These are phyloP conservation scores for Chromis chromis DNA, from an alignment of 2,797 vertebrate genomes.

Conservation along the genomic window DNA sequence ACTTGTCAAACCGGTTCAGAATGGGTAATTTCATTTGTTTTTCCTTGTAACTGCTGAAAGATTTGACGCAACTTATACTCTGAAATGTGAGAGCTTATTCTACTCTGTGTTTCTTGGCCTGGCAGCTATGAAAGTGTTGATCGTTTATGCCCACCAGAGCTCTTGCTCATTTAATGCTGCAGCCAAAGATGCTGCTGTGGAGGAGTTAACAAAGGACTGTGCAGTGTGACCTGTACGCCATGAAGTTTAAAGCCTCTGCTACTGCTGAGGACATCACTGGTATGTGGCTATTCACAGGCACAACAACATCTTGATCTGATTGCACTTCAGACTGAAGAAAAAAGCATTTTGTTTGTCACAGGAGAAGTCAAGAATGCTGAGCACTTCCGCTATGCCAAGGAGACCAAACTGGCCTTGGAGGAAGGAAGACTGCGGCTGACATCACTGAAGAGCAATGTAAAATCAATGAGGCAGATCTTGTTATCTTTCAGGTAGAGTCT, in stretches of 20 bases:
- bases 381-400: slow-evolving; percentile 83
- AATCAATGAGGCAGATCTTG: slow-evolving; percentile 86
- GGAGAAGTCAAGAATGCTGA: slow-evolving; percentile 79
- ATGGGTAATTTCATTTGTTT: slow-evolving; percentile 48
- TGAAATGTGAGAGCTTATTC: not conserved
- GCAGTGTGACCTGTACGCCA: slow-evolving; percentile 87
- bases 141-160: slow-evolving; percentile 90
- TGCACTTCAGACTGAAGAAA: not conserved
- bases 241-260: slow-evolving; percentile 88
- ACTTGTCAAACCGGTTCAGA: not conserved
- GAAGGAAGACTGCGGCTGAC: slow-evolving; percentile 80
- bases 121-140: slow-evolving; percentile 84
- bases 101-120: not conserved
- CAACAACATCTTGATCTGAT: too few relatives aligned
- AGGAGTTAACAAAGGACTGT: slow-evolving; percentile 84
- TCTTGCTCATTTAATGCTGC: slow-evolving; percentile 86
- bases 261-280: slow-evolving; percentile 86
- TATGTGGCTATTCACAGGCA: slow-evolving; percentile 41
- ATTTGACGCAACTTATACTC: not conserved
- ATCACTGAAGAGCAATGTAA: slow-evolving; percentile 88
- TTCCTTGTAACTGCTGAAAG: not conserved
- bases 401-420: slow-evolving; percentile 84
- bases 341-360: slow-evolving; percentile 31
- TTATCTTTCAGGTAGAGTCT: slow-evolving; percentile 87
- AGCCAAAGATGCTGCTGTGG: slow-evolving; percentile 82